Evolutionary conservation across 1,140 invertebrate genomes (phyloP).

Genomic region (Potamilus streckersoni): DNA sequence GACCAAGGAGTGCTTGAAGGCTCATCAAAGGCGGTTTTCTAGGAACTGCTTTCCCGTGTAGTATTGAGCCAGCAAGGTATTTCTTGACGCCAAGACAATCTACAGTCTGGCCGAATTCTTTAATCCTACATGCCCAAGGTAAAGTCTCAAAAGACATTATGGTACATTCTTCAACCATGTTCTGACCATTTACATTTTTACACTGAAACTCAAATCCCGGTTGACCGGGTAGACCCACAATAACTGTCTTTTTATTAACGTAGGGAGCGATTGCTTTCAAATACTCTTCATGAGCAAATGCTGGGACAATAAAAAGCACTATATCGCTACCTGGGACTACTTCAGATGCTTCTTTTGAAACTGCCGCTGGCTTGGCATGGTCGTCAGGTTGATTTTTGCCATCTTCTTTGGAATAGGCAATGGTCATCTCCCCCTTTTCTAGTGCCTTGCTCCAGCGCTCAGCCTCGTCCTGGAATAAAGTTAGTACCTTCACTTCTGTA

Average conservation of each 20-base stretch:
- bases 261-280: conserved; percentile 38
- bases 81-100: conserved; percentile 29
- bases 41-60: conserved; percentile 35
- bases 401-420: conserved; percentile 24
- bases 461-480: conserved; percentile 47
- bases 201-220: conserved; percentile 54
- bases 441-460: conserved; percentile 42
- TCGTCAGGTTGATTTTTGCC: conserved; percentile 1
- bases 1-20: conserved; percentile 39
- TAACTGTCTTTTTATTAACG: conserved; percentile 28
- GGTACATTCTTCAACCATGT: conserved; percentile 34
- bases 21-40: conserved; percentile 42
- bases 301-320: conserved; percentile 38
- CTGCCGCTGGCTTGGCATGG: conserved; percentile 30
- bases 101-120: conserved; percentile 48
- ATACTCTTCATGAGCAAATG: conserved; percentile 43
- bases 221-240: conserved; percentile 25
- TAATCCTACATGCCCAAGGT: conserved; percentile 50
- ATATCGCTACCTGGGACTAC: conserved; percentile 35
- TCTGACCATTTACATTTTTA: conserved; percentile 25
- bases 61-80: conserved; percentile 35
- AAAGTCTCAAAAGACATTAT: conserved; percentile 46
- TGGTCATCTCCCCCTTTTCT: conserved; percentile 32
- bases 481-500: conserved; percentile 39
- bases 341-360: conserved; percentile 34